These are phyloP conservation scores for Isurus oxyrinchus DNA, from an alignment of 2,113 vertebrate species.

Conservation along the genomic window DNA sequence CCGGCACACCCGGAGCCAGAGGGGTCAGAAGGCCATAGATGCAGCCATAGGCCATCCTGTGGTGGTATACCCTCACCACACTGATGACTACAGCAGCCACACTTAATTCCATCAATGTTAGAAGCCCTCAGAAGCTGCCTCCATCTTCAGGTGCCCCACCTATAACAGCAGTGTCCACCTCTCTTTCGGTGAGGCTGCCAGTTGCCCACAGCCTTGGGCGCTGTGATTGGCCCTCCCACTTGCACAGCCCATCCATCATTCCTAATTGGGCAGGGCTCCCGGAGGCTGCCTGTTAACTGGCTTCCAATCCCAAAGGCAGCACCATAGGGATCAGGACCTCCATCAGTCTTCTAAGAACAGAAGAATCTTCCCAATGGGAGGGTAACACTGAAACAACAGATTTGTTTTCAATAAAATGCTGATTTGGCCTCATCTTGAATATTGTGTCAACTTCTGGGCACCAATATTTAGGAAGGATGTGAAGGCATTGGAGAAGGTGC, in stretches of 20 bases:
- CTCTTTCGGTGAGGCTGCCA: not conserved
- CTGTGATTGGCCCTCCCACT: not conserved
- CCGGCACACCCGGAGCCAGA: not conserved
- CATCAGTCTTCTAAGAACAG: not conserved
- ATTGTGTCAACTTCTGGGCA: no score
- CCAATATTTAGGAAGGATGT: no score
- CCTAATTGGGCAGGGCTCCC: no score
- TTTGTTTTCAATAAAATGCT: no score
- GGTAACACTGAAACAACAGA: not conserved
- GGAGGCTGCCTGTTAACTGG: no score
- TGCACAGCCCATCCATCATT: no score
- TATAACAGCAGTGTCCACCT: not conserved
- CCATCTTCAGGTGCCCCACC: not conserved
- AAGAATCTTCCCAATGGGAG: not conserved
- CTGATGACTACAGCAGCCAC: not conserved
- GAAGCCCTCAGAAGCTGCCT: not conserved
- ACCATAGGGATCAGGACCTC: not conserved
- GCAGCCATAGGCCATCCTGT: not conserved
- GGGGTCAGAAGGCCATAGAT: not conserved
- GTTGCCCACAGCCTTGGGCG: not conserved
- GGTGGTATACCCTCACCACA: not conserved
- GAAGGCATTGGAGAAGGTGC: no score
- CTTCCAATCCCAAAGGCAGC: not conserved
- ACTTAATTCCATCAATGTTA: no score
- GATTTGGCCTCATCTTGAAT: not conserved